Percentiles rank a stretch among this genome's conserved stretches.
Evolutionary conservation across 1,140 invertebrate genomes (phyloP).

Genomic region (Apis mellifera): Amel_HAv3.1 CM009938.2:4657501-4658000

Average conservation of each 20-base stretch:
- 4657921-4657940: no score
- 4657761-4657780: slow-evolving; percentile 1
- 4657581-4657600: slow-evolving; percentile 44
- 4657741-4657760: slow-evolving; percentile 20
- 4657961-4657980: no score
- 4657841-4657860: not conserved
- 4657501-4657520: slow-evolving; percentile 10
- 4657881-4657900: no score
- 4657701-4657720: not conserved
- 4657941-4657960: no score
- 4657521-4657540: not conserved
- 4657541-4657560: not conserved
- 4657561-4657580: slow-evolving; percentile 15
- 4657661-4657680: not conserved
- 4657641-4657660: slow-evolving; percentile 18
- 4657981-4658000: no score
- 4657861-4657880: no score
- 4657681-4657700: not conserved
- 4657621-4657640: slow-evolving; percentile 14
- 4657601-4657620: slow-evolving; percentile 11
- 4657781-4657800: not conserved
- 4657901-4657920: no score
- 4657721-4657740: not conserved
- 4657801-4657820: no score
- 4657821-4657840: not conserved